Conservation (phyloP, 1,140 invertebrate species). For the Drosophila pseudoananassae region DNA sequence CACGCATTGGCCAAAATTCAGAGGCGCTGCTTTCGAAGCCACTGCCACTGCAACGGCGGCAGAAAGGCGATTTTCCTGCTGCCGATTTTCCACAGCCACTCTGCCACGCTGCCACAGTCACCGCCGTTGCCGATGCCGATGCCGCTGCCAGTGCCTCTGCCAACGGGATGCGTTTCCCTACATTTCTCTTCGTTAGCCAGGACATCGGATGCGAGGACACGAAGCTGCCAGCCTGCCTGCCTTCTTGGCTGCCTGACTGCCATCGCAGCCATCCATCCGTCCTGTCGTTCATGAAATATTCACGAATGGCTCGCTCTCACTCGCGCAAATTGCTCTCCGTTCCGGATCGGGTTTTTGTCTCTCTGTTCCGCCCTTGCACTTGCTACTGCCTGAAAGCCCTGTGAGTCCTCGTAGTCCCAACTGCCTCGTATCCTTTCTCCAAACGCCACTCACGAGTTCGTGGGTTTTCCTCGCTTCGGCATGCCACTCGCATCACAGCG, state of each 20-base stretch:
- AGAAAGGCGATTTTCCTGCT: slow-evolving; percentile 46
- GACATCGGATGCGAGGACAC: slow-evolving; percentile 11
- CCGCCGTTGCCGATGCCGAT: slow-evolving; percentile 20
- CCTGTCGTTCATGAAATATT: slow-evolving; percentile 79
- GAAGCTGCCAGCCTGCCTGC: slow-evolving; percentile 32
- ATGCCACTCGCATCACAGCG: slow-evolving; percentile 52
- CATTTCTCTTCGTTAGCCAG: slow-evolving; percentile 62
- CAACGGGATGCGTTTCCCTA: slow-evolving; percentile 69
- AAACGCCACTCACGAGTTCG: slow-evolving; percentile 47
- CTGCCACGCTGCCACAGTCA: slow-evolving; percentile 20
- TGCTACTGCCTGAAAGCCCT: slow-evolving; percentile 8
- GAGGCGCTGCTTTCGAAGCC: slow-evolving; percentile 51
- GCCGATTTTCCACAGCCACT: slow-evolving; percentile 28
- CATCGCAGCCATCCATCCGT: slow-evolving; percentile 41
- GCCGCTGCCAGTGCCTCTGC: slow-evolving; percentile 15
- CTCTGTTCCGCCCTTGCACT: slow-evolving; percentile 34
- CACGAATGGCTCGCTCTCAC: slow-evolving; percentile 79
- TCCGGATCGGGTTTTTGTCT: slow-evolving; percentile 23
- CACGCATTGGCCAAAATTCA: slow-evolving; percentile 80
- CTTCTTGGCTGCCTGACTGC: slow-evolving; percentile 41
- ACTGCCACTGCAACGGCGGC: slow-evolving; percentile 55
- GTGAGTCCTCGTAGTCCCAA: slow-evolving; percentile 14
- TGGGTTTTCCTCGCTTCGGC: slow-evolving; percentile 29
- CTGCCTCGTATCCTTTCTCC: slow-evolving; percentile 50
- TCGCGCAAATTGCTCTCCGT: slow-evolving; percentile 54